Conservation (phyloP, 2,113 vertebrate genomes). For the Coptodon rendalli region DNA sequence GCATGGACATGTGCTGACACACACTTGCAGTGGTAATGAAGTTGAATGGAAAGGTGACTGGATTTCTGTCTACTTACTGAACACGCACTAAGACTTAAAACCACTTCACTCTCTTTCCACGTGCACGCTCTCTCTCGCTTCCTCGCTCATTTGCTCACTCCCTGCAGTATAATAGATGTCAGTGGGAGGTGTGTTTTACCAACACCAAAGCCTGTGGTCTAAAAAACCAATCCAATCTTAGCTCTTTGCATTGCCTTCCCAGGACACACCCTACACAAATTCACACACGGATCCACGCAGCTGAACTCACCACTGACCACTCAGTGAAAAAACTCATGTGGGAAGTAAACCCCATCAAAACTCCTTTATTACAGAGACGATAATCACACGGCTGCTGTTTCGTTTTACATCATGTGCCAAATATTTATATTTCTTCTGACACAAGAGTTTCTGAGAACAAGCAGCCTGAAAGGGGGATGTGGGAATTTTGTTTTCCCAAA, state of each 20-base stretch:
- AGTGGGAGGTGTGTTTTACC: conserved; percentile 26
- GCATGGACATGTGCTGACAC: background rate
- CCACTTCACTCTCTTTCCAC: background rate
- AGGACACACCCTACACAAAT: conserved; percentile 35
- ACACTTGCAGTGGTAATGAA: background rate
- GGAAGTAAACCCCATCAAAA: background rate
- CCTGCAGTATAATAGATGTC: background rate
- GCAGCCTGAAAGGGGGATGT: background rate
- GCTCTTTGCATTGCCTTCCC: conserved; percentile 27
- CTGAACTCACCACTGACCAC: conserved; percentile 19
- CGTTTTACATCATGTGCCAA: background rate
- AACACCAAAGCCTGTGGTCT: conserved; percentile 30
- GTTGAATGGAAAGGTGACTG: background rate
- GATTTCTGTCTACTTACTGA: background rate
- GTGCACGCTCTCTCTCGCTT: background rate
- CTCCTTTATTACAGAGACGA: background rate
- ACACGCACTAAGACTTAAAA: background rate
- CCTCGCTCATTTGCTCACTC: background rate
- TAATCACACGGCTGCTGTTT: background rate
- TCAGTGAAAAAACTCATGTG: conserved; percentile 31
- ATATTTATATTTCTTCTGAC: conserved; percentile 23
- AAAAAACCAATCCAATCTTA: background rate
- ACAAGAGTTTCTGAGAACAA: background rate
- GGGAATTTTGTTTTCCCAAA: background rate
- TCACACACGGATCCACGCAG: conserved; percentile 33